These are phyloP conservation scores for Melanotaenia duboulayi DNA, from an alignment of 2,113 vertebrate genomes.

Conservation along the genomic window DNA sequence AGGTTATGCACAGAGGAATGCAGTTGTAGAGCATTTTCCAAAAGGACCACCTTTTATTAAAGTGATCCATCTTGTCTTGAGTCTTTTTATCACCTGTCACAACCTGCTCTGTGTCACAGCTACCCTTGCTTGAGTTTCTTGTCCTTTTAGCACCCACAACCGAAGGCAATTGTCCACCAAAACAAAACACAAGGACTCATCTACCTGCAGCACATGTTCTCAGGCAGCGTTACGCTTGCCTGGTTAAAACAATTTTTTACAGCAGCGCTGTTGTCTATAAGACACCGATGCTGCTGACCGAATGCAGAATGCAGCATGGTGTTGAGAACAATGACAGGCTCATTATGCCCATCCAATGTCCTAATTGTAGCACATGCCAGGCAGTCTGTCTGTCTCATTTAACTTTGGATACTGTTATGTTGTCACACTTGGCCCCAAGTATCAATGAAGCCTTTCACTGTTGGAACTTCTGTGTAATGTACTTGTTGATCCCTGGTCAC, in stretches of 20 bases:
- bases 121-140: constrained; percentile 1
- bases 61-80: neutral
- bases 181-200: constrained; percentile 23
- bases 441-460: constrained; percentile 33
- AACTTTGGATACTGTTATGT: constrained; percentile 28
- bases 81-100: neutral
- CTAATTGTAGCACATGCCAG: constrained; percentile 40
- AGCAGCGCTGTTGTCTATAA: constrained; percentile 29
- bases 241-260: constrained; percentile 38
- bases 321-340: constrained; percentile 53
- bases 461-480: constrained; percentile 27
- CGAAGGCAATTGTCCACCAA: neutral
- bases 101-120: constrained; percentile 11
- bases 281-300: constrained; percentile 30
- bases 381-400: constrained; percentile 30
- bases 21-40: neutral
- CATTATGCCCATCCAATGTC: constrained; percentile 51
- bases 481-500: constrained; percentile 32
- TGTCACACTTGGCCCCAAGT: constrained; percentile 41
- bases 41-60: constrained; percentile 1
- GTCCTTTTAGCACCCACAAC: neutral
- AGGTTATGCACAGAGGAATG: neutral
- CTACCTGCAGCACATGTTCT: constrained; percentile 22
- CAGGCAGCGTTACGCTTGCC: constrained; percentile 25
- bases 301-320: constrained; percentile 39